phyloP scores from a whole-genome alignment of 2,888 invertebrate species.

The Acanthosepion pharaonis region DNA sequence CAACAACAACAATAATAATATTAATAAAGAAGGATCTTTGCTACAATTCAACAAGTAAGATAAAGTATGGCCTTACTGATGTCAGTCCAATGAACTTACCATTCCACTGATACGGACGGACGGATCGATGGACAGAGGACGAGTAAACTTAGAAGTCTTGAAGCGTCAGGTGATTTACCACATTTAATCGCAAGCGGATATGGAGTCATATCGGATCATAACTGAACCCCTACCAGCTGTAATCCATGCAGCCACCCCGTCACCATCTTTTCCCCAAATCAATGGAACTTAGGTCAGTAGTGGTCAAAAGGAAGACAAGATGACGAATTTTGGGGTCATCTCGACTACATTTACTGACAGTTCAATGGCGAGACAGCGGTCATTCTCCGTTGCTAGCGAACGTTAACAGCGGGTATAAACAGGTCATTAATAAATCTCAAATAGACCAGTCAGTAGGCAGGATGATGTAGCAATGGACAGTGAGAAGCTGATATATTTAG shows the following conservation, averaged over 20 bases:
- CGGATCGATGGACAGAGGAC: not conserved
- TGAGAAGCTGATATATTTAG: not conserved
- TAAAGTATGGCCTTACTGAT: not conserved
- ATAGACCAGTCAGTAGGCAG: not conserved
- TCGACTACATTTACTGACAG: conserved; percentile 33
- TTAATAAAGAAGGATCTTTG: not conserved
- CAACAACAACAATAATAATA: not conserved
- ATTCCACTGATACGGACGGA: not conserved
- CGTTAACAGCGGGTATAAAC: conserved; percentile 13
- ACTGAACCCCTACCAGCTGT: not conserved
- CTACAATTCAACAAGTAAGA: not conserved
- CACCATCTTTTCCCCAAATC: not conserved
- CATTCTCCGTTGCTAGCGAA: conserved; percentile 21
- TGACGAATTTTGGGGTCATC: conserved; percentile 15
- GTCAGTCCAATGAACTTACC: not conserved
- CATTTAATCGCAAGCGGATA: not conserved
- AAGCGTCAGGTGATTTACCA: not conserved
- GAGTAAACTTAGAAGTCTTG: not conserved
- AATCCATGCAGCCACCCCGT: not conserved
- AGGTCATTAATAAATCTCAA: conserved; percentile 13
- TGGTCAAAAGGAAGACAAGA: not conserved
- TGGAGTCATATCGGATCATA: not conserved
- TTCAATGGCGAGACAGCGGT: conserved; percentile 1
- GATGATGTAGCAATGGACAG: not conserved
- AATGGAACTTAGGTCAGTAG: not conserved